Percentiles rank a stretch among this genome's conserved stretches.
Evolutionary conservation across 2,113 vertebrate species (phyloP).

Genomic region (Oxyruncus cristatus): DNA sequence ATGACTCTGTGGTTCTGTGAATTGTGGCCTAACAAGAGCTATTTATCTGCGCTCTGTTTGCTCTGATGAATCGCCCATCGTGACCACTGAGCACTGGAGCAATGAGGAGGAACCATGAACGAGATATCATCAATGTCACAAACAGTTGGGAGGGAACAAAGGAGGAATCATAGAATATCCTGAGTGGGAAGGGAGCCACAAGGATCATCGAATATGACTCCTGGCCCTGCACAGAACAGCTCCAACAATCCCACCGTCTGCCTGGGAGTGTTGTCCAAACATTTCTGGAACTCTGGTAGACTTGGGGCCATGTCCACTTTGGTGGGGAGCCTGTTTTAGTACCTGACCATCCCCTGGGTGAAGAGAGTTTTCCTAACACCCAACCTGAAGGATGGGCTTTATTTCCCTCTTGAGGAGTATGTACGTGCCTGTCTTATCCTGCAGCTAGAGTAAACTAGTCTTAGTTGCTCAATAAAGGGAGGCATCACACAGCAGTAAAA

Average conservation of each 20-base stretch:
- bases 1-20: not conserved
- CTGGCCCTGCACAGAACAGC: not conserved
- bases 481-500: not conserved
- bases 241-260: not conserved
- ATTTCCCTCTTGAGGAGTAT: not conserved
- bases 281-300: not conserved
- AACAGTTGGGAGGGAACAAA: not conserved
- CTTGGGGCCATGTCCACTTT: fast-evolving
- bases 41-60: not conserved
- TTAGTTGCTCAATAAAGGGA: not conserved
- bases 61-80: fast-evolving
- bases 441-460: not conserved
- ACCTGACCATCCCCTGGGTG: fast-evolving
- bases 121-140: not conserved
- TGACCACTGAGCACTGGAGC: fast-evolving
- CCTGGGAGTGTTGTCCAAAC: fast-evolving
- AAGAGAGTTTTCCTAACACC: not conserved
- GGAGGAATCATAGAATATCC: not conserved
- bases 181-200: not conserved
- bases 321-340: not conserved
- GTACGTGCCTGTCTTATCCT: not conserved
- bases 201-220: fast-evolving
- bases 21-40: not conserved
- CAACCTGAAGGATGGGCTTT: not conserved
- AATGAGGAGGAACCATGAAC: not conserved